These are phyloP conservation scores for Drosophila multiciliata DNA, from an alignment of 2,888 invertebrate genomes.

Conservation along the genomic window DNA sequence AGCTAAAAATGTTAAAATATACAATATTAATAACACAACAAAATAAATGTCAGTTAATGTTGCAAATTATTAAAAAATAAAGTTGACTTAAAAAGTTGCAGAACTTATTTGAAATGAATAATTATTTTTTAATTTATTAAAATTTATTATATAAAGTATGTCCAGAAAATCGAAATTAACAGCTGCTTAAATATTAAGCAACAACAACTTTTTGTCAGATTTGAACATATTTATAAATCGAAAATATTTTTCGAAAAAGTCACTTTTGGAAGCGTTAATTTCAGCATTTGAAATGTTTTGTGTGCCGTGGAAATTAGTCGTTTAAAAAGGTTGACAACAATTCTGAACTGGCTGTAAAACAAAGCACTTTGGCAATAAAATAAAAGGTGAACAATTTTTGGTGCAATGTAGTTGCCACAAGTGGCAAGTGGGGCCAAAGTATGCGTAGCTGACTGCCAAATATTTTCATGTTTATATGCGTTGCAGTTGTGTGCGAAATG, in stretches of 20 bases:
- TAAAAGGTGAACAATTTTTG: constrained; percentile 42
- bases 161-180: neutral
- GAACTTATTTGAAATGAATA: neutral
- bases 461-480: constrained; percentile 54
- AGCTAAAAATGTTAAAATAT: neutral
- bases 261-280: neutral
- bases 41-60: neutral
- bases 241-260: neutral
- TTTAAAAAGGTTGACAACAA: constrained; percentile 41
- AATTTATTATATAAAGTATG: neutral
- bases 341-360: constrained; percentile 37
- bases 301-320: constrained; percentile 47
- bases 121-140: neutral
- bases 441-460: constrained; percentile 42
- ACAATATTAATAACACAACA: neutral
- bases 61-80: neutral
- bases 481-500: constrained; percentile 32
- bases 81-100: neutral
- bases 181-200: neutral
- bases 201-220: neutral
- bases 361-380: constrained; percentile 22
- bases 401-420: constrained; percentile 51
- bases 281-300: constrained; percentile 5
- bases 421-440: constrained; percentile 10
- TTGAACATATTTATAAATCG: neutral